Evolutionary conservation across 2,113 vertebrate genomes (phyloP), one percentile per base, ranked within the genome.

Genomic region (Balaeniceps rex): DNA sequence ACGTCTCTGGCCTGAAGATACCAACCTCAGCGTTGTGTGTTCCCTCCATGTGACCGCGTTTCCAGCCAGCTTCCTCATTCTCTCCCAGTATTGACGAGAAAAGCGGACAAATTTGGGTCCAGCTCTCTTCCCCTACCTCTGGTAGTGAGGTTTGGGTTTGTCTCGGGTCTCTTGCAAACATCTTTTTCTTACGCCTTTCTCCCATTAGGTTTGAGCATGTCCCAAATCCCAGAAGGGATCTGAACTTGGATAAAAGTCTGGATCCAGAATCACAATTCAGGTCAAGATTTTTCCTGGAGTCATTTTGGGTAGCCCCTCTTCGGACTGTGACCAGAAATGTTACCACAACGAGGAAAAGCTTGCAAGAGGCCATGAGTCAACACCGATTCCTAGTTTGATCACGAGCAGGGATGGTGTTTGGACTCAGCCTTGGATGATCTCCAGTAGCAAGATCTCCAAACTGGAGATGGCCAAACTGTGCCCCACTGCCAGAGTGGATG

Each of bases 41-140:
- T 83, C 63, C 34, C 12, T 14, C 51, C 16, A 26, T 2, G 4
- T 1, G 7, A 21, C 71, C 0, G 0, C 0, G 1, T 72, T 47
- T 86, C 71, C 68, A 58, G 29, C 3, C 71, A 47, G 14, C 49
- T 44, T 47, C 72, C 46, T 84, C 36, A 0, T 49, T 66, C 33
- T 70, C 65, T 71, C 17, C 15, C 4, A 23, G 22, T 28, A 13
- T 7, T 66, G 42, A 13, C 18, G 44, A 87, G 42, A 82, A 70
- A 83, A 74, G 36, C 2, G 5, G 72, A 31, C 49, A 78, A 44
- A 7, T 9, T 38, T 36, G 79, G 29, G 21, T 69, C 15, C 36
- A 29, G 22, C 19, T 38, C 34, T 34, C 65, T 60, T 24, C 10
- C 11, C 13, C 12, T 19, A 16, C 1, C 21, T 51, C 68, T 49